Conservation (phyloP, 2,888 invertebrate genomes). For the Trilocha varians region DNA sequence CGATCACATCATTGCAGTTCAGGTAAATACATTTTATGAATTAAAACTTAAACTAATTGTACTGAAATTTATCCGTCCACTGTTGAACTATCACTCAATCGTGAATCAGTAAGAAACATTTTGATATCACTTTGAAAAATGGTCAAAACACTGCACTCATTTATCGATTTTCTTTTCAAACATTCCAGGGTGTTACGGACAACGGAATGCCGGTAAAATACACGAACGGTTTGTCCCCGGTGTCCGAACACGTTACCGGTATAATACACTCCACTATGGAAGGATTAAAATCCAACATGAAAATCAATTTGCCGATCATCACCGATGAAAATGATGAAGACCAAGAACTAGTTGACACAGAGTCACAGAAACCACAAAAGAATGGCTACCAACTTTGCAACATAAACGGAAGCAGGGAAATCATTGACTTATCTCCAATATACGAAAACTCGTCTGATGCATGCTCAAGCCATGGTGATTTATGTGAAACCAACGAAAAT, state of each 20-base stretch:
- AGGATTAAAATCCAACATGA: constrained; percentile 61
- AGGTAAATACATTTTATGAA: constrained; percentile 42
- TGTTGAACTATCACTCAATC: neutral
- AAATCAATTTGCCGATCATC: constrained; percentile 61
- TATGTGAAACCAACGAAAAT: constrained; percentile 45
- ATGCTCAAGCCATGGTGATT: constrained; percentile 63
- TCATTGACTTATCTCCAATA: constrained; percentile 64
- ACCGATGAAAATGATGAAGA: constrained; percentile 70
- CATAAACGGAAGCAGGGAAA: constrained; percentile 51
- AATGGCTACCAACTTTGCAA: constrained; percentile 57
- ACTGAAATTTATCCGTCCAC: neutral
- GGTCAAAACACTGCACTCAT: too few species aligned
- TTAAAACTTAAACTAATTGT: constrained; percentile 4
- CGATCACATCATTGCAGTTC: constrained; percentile 76
- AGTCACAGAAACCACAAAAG: constrained; percentile 36
- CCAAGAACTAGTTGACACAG: constrained; percentile 15
- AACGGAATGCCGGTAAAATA: constrained; percentile 57
- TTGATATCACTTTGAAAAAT: neutral
- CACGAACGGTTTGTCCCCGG: constrained; percentile 60
- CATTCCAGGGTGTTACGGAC: constrained; percentile 47
- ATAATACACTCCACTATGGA: constrained; percentile 62
- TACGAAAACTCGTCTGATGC: constrained; percentile 70
- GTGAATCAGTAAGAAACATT: neutral
- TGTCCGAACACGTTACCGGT: constrained; percentile 55
- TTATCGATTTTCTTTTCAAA: too few species aligned